Evolutionary conservation across 2,113 vertebrate species (phyloP), one percentile per base, ranked within the genome.

Genomic region (Parus major): DNA sequence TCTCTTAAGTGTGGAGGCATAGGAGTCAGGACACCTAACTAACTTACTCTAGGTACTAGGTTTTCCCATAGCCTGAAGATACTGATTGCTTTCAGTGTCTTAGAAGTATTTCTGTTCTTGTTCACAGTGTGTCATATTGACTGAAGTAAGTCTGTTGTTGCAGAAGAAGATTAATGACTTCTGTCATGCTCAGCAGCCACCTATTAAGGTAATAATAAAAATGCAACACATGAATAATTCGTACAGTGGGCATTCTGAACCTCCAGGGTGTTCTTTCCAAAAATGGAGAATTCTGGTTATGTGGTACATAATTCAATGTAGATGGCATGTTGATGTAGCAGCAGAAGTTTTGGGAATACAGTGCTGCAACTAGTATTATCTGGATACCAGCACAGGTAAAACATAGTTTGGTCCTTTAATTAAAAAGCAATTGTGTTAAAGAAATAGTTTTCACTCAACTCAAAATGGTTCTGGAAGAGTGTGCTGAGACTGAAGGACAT

Each of bases 131-230:
- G 98, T 99, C 42, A 98, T 99, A 97, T 61, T 99, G 94, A 99
- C 99, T 71, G 99, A 99, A 96, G 97, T 98, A 79, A 98, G 97
- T 52, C 95, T 99, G 36, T 95, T 96, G 14, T 95, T 99, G 65
- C 98, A 99, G 96, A 99, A 99, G 98, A 98, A 97, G 97, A 98
- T 99, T 69, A 98, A 99, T 97, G 93, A 98, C 50, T 99, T 99
- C 95, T 99, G 99, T 95, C 99, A 97, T 88, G 97, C 98, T 90
- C 99, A 98, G 33, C 96, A 97, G 28, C 99, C 99, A 64, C 98
- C 99, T 61, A 99, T 99, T 97, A 99, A 99, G 98, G 99, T 99
- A 98, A 96, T 7, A 39, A 15, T 83, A 89, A 61, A 70, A 68
- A 8, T 27, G 24, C 50, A 89, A 9, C 12, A n/a, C 15, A 11